phyloP scores from a whole-genome alignment of 1,140 invertebrate species.

The Heliothis virescens region DNA sequence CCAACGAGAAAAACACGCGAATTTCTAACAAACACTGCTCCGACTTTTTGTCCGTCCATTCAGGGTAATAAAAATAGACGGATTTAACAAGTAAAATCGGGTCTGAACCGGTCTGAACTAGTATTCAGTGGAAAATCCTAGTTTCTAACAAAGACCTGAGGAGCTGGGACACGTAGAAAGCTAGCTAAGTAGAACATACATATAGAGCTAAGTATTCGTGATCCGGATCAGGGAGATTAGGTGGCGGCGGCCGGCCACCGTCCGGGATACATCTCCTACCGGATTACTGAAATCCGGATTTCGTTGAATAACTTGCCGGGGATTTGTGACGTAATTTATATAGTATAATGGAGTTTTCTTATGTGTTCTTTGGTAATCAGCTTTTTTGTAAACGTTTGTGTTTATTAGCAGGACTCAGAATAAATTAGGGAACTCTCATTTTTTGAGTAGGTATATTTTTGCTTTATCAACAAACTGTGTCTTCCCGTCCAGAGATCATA shows the following conservation, averaged over 20 bases:
- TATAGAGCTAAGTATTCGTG: slow-evolving; percentile 68
- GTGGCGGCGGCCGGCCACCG: slow-evolving; percentile 72
- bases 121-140: slow-evolving; percentile 48
- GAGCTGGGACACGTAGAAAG: slow-evolving; percentile 51
- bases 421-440: background rate
- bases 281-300: slow-evolving; percentile 79
- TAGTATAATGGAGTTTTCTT: slow-evolving; percentile 58
- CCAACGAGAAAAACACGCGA: slow-evolving; percentile 1
- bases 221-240: slow-evolving; percentile 78
- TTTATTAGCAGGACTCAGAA: background rate
- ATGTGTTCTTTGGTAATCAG: slow-evolving; percentile 23
- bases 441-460: background rate
- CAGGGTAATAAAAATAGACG: slow-evolving; percentile 41
- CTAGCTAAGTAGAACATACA: slow-evolving; percentile 58
- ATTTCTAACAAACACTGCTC: slow-evolving; percentile 24
- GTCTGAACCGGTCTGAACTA: slow-evolving; percentile 46
- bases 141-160: slow-evolving; percentile 61
- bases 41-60: slow-evolving; percentile 23
- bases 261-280: slow-evolving; percentile 74
- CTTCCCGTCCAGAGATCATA: background rate
- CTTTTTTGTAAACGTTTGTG: background rate
- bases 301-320: slow-evolving; percentile 76
- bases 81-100: slow-evolving; percentile 44
- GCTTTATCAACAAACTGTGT: background rate
- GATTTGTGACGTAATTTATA: slow-evolving; percentile 67